Evolutionary conservation across 2,888 invertebrate species (phyloP).

Genomic region (Zygaena filipendulae): DNA sequence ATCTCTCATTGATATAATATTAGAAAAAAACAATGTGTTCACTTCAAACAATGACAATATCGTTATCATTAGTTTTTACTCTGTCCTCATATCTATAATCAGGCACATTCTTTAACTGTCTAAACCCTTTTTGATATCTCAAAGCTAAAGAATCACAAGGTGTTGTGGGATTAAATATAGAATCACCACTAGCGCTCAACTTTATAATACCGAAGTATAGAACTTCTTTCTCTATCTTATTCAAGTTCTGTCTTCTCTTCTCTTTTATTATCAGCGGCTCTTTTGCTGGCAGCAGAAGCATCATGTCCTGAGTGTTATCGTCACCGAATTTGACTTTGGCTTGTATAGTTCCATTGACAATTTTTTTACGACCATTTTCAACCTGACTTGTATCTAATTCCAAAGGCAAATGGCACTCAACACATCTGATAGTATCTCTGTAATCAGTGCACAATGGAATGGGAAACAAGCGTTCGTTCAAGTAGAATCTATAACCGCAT

Average conservation of each 20-base stretch:
- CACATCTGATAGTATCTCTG: conserved; percentile 52
- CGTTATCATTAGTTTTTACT: conserved; percentile 23
- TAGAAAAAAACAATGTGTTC: too few species aligned
- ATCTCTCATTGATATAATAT: too few species aligned
- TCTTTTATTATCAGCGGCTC: conserved; percentile 44
- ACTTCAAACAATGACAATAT: conserved; percentile 40
- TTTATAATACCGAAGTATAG: conserved; percentile 52
- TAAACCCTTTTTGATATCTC: conserved; percentile 52
- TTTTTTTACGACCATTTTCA: conserved; percentile 11
- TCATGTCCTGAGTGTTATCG: conserved; percentile 32
- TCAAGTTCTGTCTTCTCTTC: conserved; percentile 25
- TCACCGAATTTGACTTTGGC: conserved; percentile 42
- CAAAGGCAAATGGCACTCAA: conserved; percentile 56
- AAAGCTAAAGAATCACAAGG: conserved; percentile 47
- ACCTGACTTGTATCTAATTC: conserved; percentile 23
- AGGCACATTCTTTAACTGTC: conserved; percentile 21
- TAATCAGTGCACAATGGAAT: conserved; percentile 54
- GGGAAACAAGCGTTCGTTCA: conserved; percentile 69
- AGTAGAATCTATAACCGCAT: conserved; percentile 64
- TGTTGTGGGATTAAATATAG: conserved; percentile 31
- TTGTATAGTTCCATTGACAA: conserved; percentile 50
- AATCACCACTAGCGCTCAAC: conserved; percentile 34
- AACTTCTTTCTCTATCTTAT: conserved; percentile 24
- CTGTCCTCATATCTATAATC: conserved; percentile 33
- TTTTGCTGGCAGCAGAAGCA: conserved; percentile 43